Conservation (phyloP, 2,797 vertebrate species). For the Eulemur albifrons region DNA sequence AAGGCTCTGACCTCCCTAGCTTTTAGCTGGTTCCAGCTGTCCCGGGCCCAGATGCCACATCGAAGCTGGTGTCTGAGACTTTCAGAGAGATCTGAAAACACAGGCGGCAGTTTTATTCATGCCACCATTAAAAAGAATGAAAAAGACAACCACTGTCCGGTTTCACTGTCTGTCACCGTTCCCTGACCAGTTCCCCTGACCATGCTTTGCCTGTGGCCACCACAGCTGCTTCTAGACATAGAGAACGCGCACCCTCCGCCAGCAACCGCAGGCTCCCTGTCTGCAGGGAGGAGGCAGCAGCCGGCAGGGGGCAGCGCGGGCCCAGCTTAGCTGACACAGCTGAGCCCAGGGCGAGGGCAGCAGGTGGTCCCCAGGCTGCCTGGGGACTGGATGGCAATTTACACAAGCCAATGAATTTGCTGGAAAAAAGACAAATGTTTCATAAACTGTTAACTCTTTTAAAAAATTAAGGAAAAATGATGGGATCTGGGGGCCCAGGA, state of each 20-base stretch:
- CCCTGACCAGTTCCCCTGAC: not conserved
- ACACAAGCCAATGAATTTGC: not conserved
- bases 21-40: not conserved
- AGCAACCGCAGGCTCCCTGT: not conserved
- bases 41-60: not conserved
- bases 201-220: not conserved
- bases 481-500: not conserved
- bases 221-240: not conserved
- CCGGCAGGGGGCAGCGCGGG: not conserved
- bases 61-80: not conserved
- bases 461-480: not conserved
- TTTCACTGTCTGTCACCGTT: not conserved
- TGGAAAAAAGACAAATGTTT: not conserved
- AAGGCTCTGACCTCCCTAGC: not conserved
- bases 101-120: not conserved
- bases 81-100: not conserved
- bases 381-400: not conserved
- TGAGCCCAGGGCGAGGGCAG: not conserved
- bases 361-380: not conserved
- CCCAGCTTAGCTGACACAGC: not conserved
- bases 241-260: not conserved
- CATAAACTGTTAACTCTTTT: not conserved
- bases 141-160: not conserved
- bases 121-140: not conserved
- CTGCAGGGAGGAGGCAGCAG: fast-evolving